Conservation (phyloP, 1,140 invertebrate genomes). For the Drosophila ambigua region DNA sequence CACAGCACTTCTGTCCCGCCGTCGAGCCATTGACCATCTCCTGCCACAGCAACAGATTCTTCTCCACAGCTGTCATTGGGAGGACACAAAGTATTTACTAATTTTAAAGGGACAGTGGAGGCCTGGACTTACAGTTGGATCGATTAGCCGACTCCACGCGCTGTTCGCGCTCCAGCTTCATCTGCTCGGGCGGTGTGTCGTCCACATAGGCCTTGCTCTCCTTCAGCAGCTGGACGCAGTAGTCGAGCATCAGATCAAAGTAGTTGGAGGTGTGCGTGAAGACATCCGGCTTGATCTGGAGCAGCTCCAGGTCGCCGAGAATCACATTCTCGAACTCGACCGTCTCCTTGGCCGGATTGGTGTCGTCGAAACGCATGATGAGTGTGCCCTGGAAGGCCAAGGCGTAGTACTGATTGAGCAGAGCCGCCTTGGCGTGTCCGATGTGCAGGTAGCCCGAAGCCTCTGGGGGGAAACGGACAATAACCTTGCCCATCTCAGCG, state of each 20-base stretch:
- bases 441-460: slow-evolving; percentile 99
- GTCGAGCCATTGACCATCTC: slow-evolving; percentile 96
- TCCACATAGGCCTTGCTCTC: slow-evolving; percentile 97
- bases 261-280: slow-evolving; percentile 99
- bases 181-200: slow-evolving; percentile 96
- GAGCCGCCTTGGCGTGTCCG: slow-evolving; percentile 99
- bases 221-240: slow-evolving; percentile 95
- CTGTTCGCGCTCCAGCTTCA: slow-evolving; percentile 98
- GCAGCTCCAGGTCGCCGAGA: slow-evolving; percentile 95
- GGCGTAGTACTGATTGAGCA: slow-evolving; percentile 99
- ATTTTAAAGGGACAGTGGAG: not conserved
- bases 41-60: slow-evolving; percentile 96
- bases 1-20: slow-evolving; percentile 94
- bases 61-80: slow-evolving; percentile 88
- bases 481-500: slow-evolving; percentile 97
- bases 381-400: slow-evolving; percentile 96
- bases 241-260: slow-evolving; percentile 95
- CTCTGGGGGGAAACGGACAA: slow-evolving; percentile 98
- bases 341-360: slow-evolving; percentile 99
- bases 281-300: slow-evolving; percentile 96
- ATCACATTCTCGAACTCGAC: slow-evolving; percentile 99
- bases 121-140: slow-evolving; percentile 89
- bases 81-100: not conserved
- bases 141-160: slow-evolving; percentile 94
- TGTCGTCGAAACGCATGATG: slow-evolving; percentile 99